These are phyloP conservation scores for Carassius gibelio DNA, from an alignment of 2,113 vertebrate genomes.

Conservation along the genomic window DNA sequence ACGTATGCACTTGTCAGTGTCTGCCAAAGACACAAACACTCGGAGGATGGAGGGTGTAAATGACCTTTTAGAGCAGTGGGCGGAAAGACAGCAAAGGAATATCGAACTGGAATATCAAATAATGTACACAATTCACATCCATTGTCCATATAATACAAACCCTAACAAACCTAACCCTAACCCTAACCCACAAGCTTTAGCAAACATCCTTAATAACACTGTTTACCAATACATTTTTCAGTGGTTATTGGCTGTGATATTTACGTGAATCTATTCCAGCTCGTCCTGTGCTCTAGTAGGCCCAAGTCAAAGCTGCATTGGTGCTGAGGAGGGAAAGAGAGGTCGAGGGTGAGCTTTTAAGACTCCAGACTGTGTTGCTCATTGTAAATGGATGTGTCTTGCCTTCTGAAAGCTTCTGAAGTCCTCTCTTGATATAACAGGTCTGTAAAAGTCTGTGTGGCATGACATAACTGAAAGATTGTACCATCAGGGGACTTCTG, in stretches of 20 bases:
- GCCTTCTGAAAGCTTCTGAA: conserved; percentile 40
- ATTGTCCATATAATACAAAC: neutral
- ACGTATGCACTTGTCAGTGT: neutral
- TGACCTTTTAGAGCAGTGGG: conserved; percentile 40
- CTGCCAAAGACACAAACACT: conserved; percentile 40
- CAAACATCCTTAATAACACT: neutral
- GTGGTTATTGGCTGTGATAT: neutral
- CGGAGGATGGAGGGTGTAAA: conserved; percentile 44
- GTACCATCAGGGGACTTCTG: conserved; percentile 35
- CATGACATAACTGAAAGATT: conserved; percentile 44
- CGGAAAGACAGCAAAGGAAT: conserved; percentile 33
- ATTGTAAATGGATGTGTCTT: conserved; percentile 50
- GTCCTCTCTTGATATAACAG: conserved; percentile 35
- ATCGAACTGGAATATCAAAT: conserved; percentile 36
- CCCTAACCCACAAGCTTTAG: neutral
- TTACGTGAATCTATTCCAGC: neutral
- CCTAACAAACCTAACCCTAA: too few species aligned
- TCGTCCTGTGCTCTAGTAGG: neutral
- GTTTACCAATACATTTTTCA: conserved; percentile 21
- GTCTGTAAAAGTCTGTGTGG: conserved; percentile 31
- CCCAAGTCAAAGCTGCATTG: conserved; percentile 13
- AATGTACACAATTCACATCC: neutral
- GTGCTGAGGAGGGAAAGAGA: conserved; percentile 13
- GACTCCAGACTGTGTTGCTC: conserved; percentile 33
- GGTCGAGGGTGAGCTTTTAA: conserved; percentile 44